Percentiles rank a stretch among this genome's conserved stretches.
phyloP scores from a whole-genome alignment of 2,113 vertebrate genomes.

The Anas platyrhynchos region DNA sequence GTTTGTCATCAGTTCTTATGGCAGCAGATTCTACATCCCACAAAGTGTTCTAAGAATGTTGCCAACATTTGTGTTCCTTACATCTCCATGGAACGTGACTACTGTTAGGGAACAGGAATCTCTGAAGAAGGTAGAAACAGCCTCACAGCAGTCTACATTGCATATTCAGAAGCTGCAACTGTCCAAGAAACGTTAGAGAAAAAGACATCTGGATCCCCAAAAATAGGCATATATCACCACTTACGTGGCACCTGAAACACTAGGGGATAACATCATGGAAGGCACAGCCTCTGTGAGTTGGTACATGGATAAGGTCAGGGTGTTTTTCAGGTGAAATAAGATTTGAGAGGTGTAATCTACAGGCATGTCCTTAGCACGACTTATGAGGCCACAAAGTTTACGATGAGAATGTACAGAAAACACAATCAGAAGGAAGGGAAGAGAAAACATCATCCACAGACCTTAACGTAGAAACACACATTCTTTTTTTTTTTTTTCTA shows the following conservation, averaged over 20 bases:
- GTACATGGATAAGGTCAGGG: not conserved
- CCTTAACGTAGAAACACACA: not conserved
- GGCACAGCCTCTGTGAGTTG: not conserved
- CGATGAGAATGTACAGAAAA: not conserved
- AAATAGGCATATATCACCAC: not conserved
- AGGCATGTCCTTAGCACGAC: not conserved
- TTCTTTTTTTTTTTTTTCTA: not conserved
- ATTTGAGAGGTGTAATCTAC: not conserved
- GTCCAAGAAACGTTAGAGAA: not conserved
- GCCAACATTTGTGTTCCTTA: not conserved
- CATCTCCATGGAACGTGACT: not conserved
- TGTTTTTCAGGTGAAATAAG: not conserved
- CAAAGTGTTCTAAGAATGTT: not conserved
- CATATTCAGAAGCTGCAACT: not conserved
- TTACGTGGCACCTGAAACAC: not conserved
- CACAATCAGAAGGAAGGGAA: not conserved
- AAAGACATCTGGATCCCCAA: not conserved
- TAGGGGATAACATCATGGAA: not conserved
- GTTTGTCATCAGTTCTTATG: not conserved
- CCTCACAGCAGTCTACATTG: not conserved
- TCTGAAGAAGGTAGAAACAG: not conserved
- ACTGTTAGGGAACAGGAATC: not conserved
- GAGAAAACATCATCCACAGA: not conserved
- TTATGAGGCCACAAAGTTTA: not conserved
- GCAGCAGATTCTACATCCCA: not conserved